These are phyloP conservation scores for Amphipoea lucens DNA, from an alignment of 2,888 invertebrate genomes.

Conservation along the genomic window DNA sequence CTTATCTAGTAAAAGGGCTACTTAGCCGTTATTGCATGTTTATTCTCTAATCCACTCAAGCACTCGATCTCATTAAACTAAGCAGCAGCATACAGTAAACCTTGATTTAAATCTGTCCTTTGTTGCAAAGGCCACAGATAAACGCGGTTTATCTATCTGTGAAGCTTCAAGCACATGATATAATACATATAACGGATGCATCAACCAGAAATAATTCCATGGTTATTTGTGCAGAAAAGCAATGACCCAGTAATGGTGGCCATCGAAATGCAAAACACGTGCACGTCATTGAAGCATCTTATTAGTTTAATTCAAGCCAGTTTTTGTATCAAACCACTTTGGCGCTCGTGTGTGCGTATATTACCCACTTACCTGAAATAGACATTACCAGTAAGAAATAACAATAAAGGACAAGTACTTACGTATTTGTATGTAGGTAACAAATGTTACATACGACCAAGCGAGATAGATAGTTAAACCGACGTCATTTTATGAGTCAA, in stretches of 20 bases:
- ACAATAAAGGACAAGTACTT: slow-evolving; percentile 16
- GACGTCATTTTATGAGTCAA: not conserved
- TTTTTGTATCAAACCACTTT: slow-evolving; percentile 65
- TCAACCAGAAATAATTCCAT: slow-evolving; percentile 74
- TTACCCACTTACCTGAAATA: slow-evolving; percentile 56
- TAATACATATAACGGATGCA: slow-evolving; percentile 59
- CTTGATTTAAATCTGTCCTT: slow-evolving; percentile 42
- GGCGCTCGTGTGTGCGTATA: slow-evolving; percentile 28
- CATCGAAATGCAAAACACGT: slow-evolving; percentile 72
- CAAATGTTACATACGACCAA: not conserved
- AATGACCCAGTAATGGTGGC: slow-evolving; percentile 75
- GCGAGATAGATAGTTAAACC: not conserved
- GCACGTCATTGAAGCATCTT: slow-evolving; percentile 69
- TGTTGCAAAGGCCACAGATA: slow-evolving; percentile 46
- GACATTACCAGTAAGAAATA: slow-evolving; percentile 33
- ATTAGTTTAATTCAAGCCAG: slow-evolving; percentile 72
- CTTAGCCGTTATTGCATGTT: slow-evolving; percentile 31
- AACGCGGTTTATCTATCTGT: slow-evolving; percentile 41
- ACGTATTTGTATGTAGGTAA: not conserved
- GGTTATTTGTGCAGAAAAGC: slow-evolving; percentile 70
- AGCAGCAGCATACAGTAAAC: slow-evolving; percentile 39
- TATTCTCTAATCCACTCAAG: slow-evolving; percentile 52
- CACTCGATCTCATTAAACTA: slow-evolving; percentile 42
- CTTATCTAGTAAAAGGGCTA: slow-evolving; percentile 38
- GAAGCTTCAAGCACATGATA: slow-evolving; percentile 28